Evolutionary conservation across 1,140 invertebrate genomes (phyloP), one percentile per base, ranked within the genome.

Genomic region (Ruditapes philippinarum): DNA sequence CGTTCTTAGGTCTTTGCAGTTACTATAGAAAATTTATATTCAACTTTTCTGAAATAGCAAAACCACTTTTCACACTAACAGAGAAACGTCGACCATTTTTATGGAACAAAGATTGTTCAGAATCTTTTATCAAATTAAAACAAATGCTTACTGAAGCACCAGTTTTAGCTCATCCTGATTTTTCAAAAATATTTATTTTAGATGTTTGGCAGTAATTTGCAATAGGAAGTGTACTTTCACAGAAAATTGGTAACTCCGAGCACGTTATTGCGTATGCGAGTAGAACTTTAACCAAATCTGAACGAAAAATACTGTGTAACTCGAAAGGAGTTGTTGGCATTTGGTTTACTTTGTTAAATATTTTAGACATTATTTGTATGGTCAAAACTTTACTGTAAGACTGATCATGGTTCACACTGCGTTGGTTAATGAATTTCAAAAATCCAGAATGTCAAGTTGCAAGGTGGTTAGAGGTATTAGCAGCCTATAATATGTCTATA

Each of bases 221-320:
- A 1, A 70, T 84, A 42, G 81, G 81, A 31, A 65, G 38, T 22
- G 65, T 70, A 2, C 25, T 84, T 28, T 70, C 62, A 33, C 60
- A 70, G 36, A 70, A 45, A 19, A 9, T 45, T 5, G 62, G n/a
- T 49, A 49, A 45, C 36, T 60, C n/a, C 1, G 81, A 84, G 31
- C 19, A 28, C 19, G 38, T 96, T 1, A 94, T 97, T 28, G 95
- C 95, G 7, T 96, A 96, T 93, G 94, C 94, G 17, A 96, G 95
- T n/a, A 70, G 51, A 51, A 68, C 60, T 45, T 38, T 84, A n/a
- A 70, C 22, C 33, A 84, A 73, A n/a, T 45, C 81, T 22, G 62
- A 84, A 51, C 7, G 65, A 87, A 95, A n/a, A 96, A 17, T 97
- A 97, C 91, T 92, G 89, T 73, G 84, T 88, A 5, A 92, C 91